Evolutionary conservation across 2,113 vertebrate genomes (phyloP), one percentile per base, ranked within the genome.

Genomic region (Thalassoma bifasciatum): DNA sequence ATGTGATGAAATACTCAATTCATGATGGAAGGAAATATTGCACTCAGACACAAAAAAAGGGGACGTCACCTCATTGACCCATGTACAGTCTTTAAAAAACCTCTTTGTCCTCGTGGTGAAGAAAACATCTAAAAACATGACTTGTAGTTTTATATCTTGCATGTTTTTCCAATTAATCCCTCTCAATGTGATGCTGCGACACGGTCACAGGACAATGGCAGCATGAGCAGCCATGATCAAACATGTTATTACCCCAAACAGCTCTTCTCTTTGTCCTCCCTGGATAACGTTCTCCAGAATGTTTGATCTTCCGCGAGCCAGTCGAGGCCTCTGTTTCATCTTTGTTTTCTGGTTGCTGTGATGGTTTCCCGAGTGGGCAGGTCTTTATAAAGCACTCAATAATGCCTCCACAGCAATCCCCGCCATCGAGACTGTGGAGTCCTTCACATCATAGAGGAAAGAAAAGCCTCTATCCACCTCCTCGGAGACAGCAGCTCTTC

Each of bases 371-470:
- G 26, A 54, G 71, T 86, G 86, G 85, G 76, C 57, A 80, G 74
- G 67, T 87, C 86, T 91, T 91, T 85, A 84, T 54, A 88, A 83
- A 89, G 83, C 87, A 74, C 80, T 89, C 86, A 84, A 79, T 86
- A 78, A 69, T 79, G 67, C 71, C 72, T 87, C 74, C 77, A 16
- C 75, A 75, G 83, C 79, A 75, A 66, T 84, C 76, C 86, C 71
- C 1, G 36, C 82, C 77, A 68, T 72, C n/a, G 51, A 77, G 80
- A 72, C 66, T 56, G 57, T 58, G 47, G 71, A 88, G 77, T 63
- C 67, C 68, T 81, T 77, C 61, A 80, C 81, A 90, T 85, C 62
- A 82, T 17, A 37, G 58, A 69, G 78, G 37, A 76, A 66, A 84
- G 64, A 59, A 87, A 80, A 88, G 74, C 83, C 58, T 82, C 63